Evolutionary conservation across 2,113 vertebrate genomes (phyloP).

Genomic region (Sturnus vulgaris): DNA sequence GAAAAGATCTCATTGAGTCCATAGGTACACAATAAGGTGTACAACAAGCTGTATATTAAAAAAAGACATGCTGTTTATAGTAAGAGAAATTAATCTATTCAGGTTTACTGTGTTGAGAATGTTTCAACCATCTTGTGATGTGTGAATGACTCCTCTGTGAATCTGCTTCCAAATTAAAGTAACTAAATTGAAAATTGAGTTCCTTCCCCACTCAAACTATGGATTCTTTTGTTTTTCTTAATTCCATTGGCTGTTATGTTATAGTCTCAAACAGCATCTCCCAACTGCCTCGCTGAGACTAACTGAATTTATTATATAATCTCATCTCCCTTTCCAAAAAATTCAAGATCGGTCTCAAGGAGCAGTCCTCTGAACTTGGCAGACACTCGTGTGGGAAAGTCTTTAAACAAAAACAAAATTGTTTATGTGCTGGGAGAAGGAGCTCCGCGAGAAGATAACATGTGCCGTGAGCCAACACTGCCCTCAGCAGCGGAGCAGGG

Average conservation of each 20-base stretch:
- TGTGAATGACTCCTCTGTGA: background rate
- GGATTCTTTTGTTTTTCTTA: constrained; percentile 1
- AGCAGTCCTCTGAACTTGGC: constrained; percentile 77
- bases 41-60: background rate
- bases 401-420: constrained; percentile 81
- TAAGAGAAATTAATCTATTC: background rate
- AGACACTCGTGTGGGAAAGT: constrained; percentile 76
- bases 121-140: background rate
- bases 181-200: background rate
- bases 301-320: constrained; percentile 72
- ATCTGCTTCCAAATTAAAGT: background rate
- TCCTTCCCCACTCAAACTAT: background rate
- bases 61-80: background rate
- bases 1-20: background rate
- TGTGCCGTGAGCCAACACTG: constrained; percentile 62
- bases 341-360: constrained; percentile 70
- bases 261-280: constrained; percentile 45
- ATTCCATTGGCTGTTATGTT: background rate
- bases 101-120: background rate
- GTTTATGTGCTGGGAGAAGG: constrained; percentile 73
- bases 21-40: background rate
- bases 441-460: constrained; percentile 61
- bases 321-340: constrained; percentile 70
- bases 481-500: constrained; percentile 57
- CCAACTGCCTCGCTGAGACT: constrained; percentile 40